Percentiles rank a stretch among this genome's conserved stretches.
Conservation (phyloP, 2,113 vertebrate genomes). For the Catharus bicknelli region DNA sequence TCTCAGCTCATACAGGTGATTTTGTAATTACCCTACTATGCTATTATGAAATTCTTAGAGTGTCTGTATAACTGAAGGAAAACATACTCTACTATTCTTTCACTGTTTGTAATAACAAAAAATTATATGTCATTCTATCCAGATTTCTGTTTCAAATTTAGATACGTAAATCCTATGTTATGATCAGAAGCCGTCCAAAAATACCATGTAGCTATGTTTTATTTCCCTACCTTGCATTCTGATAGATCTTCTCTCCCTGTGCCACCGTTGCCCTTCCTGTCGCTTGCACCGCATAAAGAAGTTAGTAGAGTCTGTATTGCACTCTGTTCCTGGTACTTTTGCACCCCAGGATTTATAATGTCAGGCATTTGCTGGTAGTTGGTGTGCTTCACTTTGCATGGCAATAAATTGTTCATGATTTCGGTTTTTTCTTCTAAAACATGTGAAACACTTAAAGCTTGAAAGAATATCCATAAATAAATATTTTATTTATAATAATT, state of each 20-base stretch:
- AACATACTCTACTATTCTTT: not conserved
- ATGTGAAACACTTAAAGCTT: not conserved
- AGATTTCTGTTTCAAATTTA: not conserved
- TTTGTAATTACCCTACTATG: not conserved
- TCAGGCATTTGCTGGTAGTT: not conserved
- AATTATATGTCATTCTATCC: not conserved
- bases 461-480: not conserved
- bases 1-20: slow-evolving; percentile 92
- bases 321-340: not conserved
- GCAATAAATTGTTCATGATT: not conserved
- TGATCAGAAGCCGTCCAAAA: not conserved
- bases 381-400: not conserved
- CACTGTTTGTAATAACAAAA: not conserved
- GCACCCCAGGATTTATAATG: not conserved
- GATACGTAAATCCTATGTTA: not conserved
- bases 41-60: not conserved
- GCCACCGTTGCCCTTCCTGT: not conserved
- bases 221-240: not conserved
- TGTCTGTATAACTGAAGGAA: not conserved
- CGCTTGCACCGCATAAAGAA: not conserved
- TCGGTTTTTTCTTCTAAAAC: not conserved
- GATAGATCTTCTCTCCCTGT: not conserved
- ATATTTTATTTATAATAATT: not conserved
- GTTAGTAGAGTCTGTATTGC: not conserved
- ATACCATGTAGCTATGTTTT: not conserved